Evolutionary conservation across 2,888 invertebrate species (phyloP).

Genomic region (Drosophila quasianomalipes): DNA sequence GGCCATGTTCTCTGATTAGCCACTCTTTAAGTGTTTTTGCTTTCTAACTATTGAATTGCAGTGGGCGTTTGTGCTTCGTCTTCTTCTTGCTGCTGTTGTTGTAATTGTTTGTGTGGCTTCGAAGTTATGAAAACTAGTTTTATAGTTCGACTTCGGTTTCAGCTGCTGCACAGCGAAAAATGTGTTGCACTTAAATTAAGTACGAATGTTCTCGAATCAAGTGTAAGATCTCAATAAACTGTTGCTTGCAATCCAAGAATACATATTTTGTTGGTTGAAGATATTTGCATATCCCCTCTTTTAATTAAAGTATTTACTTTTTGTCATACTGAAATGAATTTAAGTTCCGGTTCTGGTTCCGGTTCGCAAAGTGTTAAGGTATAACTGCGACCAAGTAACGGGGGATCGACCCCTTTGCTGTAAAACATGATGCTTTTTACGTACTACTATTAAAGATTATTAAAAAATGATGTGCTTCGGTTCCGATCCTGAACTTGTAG

Average conservation of each 20-base stretch:
- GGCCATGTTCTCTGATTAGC: constrained; percentile 29
- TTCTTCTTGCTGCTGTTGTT: not conserved
- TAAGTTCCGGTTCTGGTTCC: not conserved
- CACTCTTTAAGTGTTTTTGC: constrained; percentile 32
- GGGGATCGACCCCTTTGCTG: not conserved
- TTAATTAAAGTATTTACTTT: not conserved
- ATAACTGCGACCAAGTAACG: not conserved
- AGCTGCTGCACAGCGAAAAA: not conserved
- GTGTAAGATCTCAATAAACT: not conserved
- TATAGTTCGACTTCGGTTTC: not conserved
- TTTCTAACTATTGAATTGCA: constrained; percentile 53
- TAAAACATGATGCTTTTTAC: not conserved
- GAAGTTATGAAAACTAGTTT: constrained; percentile 68
- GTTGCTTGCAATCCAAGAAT: not conserved
- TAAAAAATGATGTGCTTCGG: not conserved
- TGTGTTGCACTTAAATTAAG: not conserved
- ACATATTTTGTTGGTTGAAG: not conserved
- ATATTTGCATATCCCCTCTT: not conserved
- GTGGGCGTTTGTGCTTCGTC: constrained; percentile 17
- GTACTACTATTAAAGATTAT: not conserved
- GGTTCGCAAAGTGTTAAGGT: not conserved
- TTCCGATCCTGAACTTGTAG: not conserved
- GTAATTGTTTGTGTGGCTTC: constrained; percentile 52
- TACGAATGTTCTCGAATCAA: not conserved
- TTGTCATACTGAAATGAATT: too few species aligned